phyloP scores from a whole-genome alignment of 2,113 vertebrate species.

The Butastur rufipennis region DNA sequence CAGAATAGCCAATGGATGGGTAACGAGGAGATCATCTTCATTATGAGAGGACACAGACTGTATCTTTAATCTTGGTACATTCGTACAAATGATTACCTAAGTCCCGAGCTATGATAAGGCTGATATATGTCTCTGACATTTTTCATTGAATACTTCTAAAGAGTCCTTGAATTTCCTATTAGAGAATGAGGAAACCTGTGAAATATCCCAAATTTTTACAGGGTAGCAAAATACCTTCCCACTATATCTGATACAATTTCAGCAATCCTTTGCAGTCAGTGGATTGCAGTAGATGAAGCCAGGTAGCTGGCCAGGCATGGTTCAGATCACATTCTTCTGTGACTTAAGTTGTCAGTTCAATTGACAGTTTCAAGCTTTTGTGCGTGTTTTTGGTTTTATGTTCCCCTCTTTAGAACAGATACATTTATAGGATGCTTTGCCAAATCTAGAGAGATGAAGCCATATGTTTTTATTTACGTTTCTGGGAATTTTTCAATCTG shows the following conservation, averaged over 20 bases:
- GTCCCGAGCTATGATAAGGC: background rate
- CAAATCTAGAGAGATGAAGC: background rate
- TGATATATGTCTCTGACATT: background rate
- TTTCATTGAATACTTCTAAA: background rate
- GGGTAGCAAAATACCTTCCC: background rate
- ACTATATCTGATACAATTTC: background rate
- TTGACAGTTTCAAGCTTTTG: background rate
- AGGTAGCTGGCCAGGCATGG: background rate
- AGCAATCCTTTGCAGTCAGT: background rate
- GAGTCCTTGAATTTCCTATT: background rate
- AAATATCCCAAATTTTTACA: background rate
- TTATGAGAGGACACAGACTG: background rate
- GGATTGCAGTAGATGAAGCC: background rate
- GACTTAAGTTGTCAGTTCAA: background rate
- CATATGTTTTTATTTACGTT: background rate
- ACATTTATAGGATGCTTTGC: background rate
- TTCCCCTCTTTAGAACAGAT: background rate
- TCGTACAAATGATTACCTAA: background rate
- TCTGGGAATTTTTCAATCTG: background rate
- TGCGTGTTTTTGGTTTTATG: background rate
- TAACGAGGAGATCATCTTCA: background rate
- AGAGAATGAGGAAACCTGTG: background rate
- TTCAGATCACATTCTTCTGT: background rate
- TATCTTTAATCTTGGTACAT: background rate
- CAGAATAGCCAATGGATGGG: background rate